phyloP scores from a whole-genome alignment of 2,888 invertebrate genomes.

The Cacoxenus indagator region DNA sequence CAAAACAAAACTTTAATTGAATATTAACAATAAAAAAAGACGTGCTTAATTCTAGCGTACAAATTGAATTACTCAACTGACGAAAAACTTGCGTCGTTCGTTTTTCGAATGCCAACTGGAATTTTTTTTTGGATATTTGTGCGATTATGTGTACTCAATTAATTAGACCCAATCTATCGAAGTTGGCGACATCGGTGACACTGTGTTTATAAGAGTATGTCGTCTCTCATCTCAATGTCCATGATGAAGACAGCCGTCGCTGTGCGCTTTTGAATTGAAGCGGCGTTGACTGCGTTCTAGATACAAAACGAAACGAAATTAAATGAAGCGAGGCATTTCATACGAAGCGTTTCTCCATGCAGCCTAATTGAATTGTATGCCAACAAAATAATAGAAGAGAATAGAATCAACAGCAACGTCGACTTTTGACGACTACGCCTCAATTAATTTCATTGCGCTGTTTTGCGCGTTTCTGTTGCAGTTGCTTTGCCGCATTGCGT shows the following conservation, averaged over 20 bases:
- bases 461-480: background rate
- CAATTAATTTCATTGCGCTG: slow-evolving; percentile 46
- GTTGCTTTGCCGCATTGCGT: background rate
- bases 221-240: no score
- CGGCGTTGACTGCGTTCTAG: no score
- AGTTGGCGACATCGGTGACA: no score
- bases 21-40: background rate
- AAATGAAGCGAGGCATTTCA: slow-evolving; percentile 52
- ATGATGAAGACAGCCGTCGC: no score
- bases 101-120: background rate
- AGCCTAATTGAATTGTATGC: slow-evolving; percentile 59
- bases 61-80: background rate
- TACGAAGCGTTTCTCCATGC: slow-evolving; percentile 1
- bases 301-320: slow-evolving; percentile 7
- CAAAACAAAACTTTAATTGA: no score
- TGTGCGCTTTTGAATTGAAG: no score
- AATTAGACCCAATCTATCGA: slow-evolving; percentile 56
- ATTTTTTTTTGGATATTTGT: slow-evolving; percentile 1
- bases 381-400: slow-evolving; percentile 28
- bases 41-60: background rate
- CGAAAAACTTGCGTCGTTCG: background rate
- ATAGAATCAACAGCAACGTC: background rate
- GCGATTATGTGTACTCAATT: slow-evolving; percentile 41
- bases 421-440: slow-evolving; percentile 17
- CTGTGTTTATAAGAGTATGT: no score